These are phyloP conservation scores for Zenarchopterus dispar DNA, from an alignment of 2,797 vertebrate genomes.

Conservation along the genomic window DNA sequence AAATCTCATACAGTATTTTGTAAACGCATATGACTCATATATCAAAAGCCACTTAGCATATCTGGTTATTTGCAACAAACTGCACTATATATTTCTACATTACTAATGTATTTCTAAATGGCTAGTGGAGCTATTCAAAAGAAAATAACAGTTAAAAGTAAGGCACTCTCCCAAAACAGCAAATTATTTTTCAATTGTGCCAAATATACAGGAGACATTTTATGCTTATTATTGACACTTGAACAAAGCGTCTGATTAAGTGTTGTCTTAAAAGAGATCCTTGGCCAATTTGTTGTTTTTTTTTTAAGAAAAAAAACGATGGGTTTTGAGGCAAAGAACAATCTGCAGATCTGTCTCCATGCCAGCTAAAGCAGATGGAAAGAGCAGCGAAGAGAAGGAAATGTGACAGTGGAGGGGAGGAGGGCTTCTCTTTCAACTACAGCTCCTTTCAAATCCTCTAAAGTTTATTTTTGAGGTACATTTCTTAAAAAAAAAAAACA, in stretches of 20 bases:
- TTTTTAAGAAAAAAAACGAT: conserved; percentile 33
- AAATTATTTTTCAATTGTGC: conserved; percentile 69
- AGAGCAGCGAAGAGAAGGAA: conserved; percentile 37
- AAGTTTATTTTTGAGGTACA: conserved; percentile 70
- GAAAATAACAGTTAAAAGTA: conserved; percentile 45
- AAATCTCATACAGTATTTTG: neutral
- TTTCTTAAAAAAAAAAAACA: conserved; percentile 14
- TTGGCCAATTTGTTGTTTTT: conserved; percentile 77
- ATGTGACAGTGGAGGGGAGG: conserved; percentile 16
- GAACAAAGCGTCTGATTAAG: conserved; percentile 81
- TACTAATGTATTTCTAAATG: conserved; percentile 33
- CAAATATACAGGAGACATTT: conserved; percentile 60
- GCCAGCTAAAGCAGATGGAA: conserved; percentile 67
- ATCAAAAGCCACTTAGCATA: conserved; percentile 10
- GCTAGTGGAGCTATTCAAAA: conserved; percentile 26
- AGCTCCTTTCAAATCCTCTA: conserved; percentile 49
- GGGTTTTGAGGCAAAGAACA: conserved; percentile 63
- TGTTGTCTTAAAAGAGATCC: conserved; percentile 77
- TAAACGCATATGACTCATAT: neutral
- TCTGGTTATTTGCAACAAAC: conserved; percentile 13
- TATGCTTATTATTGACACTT: conserved; percentile 74
- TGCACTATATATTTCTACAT: neutral
- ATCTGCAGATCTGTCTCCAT: conserved; percentile 63
- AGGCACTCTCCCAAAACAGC: conserved; percentile 43
- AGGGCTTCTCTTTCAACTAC: conserved; percentile 39